A percentile compares a stretch with the other conserved stretches of the same genome.
These are phyloP conservation scores for Deilephila elpenor DNA, from an alignment of 2,888 invertebrate species.

Conservation along the genomic window DNA sequence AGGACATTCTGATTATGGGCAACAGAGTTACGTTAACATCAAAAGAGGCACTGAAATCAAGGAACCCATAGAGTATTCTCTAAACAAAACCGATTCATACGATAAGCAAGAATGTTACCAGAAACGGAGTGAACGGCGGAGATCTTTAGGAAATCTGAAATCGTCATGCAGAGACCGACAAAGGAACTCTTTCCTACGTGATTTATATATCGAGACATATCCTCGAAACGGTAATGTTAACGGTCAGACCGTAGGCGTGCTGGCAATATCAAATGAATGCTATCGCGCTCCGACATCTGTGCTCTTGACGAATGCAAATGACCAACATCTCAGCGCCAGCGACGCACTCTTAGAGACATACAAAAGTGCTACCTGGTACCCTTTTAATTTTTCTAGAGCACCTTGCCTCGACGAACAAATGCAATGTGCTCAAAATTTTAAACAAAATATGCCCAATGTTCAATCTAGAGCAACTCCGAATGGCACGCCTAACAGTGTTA, in stretches of 20 bases:
- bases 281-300: constrained; percentile 73
- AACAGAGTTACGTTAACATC: constrained; percentile 55
- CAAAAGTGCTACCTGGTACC: constrained; percentile 50
- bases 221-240: constrained; percentile 78
- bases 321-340: constrained; percentile 60
- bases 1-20: constrained; percentile 44
- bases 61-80: constrained; percentile 51
- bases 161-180: constrained; percentile 66
- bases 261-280: constrained; percentile 74
- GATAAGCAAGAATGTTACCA: constrained; percentile 55
- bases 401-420: constrained; percentile 21
- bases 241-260: constrained; percentile 74
- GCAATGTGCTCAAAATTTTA: constrained; percentile 23
- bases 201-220: constrained; percentile 79
- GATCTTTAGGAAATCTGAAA: constrained; percentile 67
- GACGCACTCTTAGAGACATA: constrained; percentile 53
- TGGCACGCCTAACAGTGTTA: not conserved
- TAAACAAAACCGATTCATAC: constrained; percentile 49
- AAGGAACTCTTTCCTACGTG: constrained; percentile 75
- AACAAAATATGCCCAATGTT: constrained; percentile 6
- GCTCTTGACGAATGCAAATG: constrained; percentile 76
- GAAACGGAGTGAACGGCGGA: constrained; percentile 55
- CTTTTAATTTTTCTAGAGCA: constrained; percentile 45
- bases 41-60: constrained; percentile 53
- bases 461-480: not conserved